A percentile compares a stretch with the other conserved stretches of the same genome.
phyloP scores from a whole-genome alignment of 2,888 invertebrate genomes.

The Meganola albula region DNA sequence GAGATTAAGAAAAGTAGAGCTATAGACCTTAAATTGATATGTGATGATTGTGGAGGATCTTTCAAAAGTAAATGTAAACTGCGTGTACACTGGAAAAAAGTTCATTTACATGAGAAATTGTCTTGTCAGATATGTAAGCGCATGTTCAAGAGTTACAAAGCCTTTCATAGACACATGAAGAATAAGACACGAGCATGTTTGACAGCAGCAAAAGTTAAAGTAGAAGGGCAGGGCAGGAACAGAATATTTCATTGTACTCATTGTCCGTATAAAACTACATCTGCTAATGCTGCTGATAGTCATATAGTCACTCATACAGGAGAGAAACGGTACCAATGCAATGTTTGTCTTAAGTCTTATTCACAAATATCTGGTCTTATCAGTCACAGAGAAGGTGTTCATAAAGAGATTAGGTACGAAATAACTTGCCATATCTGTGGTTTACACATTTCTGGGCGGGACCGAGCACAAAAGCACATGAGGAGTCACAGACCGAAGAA shows the following conservation, averaged over 20 bases:
- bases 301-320: conserved; percentile 52
- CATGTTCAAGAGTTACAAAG: conserved; percentile 39
- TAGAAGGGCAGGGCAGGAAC: conserved; percentile 43
- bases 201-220: conserved; percentile 29
- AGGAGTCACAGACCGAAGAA: conserved; percentile 30
- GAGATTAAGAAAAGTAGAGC: conserved; percentile 10
- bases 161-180: conserved; percentile 38
- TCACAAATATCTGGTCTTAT: conserved; percentile 49
- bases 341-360: conserved; percentile 42
- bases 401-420: conserved; percentile 40
- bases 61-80: conserved; percentile 43
- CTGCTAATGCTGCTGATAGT: conserved; percentile 42
- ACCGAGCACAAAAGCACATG: conserved; percentile 44
- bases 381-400: conserved; percentile 44
- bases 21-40: conserved; percentile 19
- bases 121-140: conserved; percentile 35
- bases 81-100: conserved; percentile 40
- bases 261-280: conserved; percentile 44
- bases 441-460: conserved; percentile 45
- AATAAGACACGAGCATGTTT: conserved; percentile 30
- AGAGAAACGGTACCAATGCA: conserved; percentile 46
- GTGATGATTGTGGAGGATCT: conserved; percentile 33
- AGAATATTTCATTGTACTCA: conserved; percentile 37
- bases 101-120: conserved; percentile 27
- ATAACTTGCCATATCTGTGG: conserved; percentile 57